These are phyloP conservation scores for Penaeus chinensis DNA, from an alignment of 1,140 invertebrate species.

Conservation along the genomic window DNA sequence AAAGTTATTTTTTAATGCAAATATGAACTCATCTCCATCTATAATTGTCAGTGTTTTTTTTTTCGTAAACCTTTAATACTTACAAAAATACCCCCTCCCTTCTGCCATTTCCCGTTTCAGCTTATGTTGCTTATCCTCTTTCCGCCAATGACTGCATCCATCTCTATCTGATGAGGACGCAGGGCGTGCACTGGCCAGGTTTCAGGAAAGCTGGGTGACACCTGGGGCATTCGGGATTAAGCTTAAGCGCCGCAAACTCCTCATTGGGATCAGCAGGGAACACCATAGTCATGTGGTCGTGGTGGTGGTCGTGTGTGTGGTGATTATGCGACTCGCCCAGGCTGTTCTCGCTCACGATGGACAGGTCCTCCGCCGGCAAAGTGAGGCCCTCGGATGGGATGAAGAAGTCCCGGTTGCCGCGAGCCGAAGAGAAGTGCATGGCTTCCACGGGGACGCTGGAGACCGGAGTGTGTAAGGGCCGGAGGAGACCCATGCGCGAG, in stretches of 20 bases:
- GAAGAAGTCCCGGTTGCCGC: conserved; percentile 58
- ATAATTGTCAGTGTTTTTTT: no score
- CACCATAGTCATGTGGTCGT: conserved; percentile 56
- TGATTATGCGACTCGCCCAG: conserved; percentile 1
- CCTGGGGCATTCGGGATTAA: conserved; percentile 61
- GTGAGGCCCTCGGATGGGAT: conserved; percentile 55
- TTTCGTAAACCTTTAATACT: no score
- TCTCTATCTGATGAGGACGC: conserved; percentile 58
- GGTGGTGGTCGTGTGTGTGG: not conserved
- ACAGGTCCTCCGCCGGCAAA: conserved; percentile 20
- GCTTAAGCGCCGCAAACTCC: conserved; percentile 18
- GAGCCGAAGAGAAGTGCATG: conserved; percentile 17
- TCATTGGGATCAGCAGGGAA: conserved; percentile 40
- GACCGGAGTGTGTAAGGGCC: not conserved
- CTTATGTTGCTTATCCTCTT: no score
- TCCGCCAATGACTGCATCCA: not conserved
- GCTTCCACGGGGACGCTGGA: not conserved
- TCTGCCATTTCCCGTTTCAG: no score
- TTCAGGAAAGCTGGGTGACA: conserved; percentile 62
- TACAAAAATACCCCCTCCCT: no score
- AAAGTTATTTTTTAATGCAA: no score
- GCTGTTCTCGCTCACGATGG: conserved; percentile 4
- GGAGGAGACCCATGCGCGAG: not conserved
- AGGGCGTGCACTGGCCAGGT: conserved; percentile 60
- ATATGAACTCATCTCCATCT: no score